Evolutionary conservation across 2,888 invertebrate species (phyloP), one percentile per base, ranked within the genome.

Genomic region (Leptinotarsa haldemani): DNA sequence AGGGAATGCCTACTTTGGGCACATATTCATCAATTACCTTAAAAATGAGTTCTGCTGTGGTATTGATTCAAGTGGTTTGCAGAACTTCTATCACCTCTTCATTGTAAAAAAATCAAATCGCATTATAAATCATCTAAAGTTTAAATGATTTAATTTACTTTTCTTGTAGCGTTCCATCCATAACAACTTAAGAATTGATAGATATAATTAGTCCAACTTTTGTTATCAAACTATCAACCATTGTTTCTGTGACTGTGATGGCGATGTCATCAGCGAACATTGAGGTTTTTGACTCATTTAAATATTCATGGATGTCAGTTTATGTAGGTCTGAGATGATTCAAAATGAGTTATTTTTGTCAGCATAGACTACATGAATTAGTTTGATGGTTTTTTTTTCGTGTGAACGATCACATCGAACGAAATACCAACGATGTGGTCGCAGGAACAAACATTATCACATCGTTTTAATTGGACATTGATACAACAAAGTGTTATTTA

Each of bases 401-500:
- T 61, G 61, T 40, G 40, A 61, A 61, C 7, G 30, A 40, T 61
- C 61, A 61, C 61, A 61, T 61, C 30, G 40, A 9, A 61, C 30
- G 30, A 25, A 61, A 16, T 4, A 61, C 15, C 4, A 30, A 16
- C 25, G 3, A n/a, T 15, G 15, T n/a, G 30, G n/a, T 61, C 30
- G 3, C 30, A 61, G n/a, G 30, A n/a, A 61, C 18, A 15, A 9
- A 61, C 40, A 7, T 7, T 40, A 61, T 61, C 7, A n/a, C n/a
- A 30, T 30, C 9, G 40, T 61, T 40, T 40, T 12, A 61, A 61
- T 61, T 61, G 16, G 61, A 61, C 61, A 61, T 9, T 30, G 9
- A 61, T n/a, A 30, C 61, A 61, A 30, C 40, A 30, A 20, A 56
- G 7, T 61, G 30, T 61, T 61, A 30, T 40, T 40, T 30, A 40